Evolutionary conservation across 2,888 invertebrate species (phyloP), one percentile per base, ranked within the genome.

Genomic region (Eristalis intricaria): DNA sequence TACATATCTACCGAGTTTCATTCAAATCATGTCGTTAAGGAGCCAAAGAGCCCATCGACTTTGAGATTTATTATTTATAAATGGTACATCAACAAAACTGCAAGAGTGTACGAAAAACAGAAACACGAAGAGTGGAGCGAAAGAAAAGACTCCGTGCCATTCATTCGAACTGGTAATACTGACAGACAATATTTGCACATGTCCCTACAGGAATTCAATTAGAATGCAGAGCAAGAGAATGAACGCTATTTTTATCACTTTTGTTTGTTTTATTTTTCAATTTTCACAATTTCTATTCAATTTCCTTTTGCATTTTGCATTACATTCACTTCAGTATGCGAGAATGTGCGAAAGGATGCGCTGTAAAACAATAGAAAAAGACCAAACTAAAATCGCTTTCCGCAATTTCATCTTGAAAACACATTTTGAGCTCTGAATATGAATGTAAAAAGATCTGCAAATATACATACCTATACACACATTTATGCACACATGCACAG

Each of bases 231-330:
- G 86, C 63, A 70, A 70, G 70, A 70, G 74, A 74, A 78, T 78
- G 74, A 83, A 78, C 74, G 74, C 56, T 61, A 32, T 74, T 78
- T 74, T 78, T 43, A 63, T 69, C 50, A 23, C 73, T 78, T 75
- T 65, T 68, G 26, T 60, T 60, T 26, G 26, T 60, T 60, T 26
- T 78, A 38, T 77, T 78, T 82, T 78, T 83, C 83, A 75, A 86
- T 79, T 86, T 86, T 86, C 74, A 83, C 83, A 79, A 83, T 86
- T 86, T 83, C 83, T 79, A 83, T 86, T 83, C 86, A 86, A 86
- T 83, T 83, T 86, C 83, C 83, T 86, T 61, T 83, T 75, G 70
- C 40, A 79, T 79, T 82, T 83, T 75, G 43, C 86, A 71, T 83
- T 79, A 78, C 70, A 83, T 75, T 66, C 66, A 58, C 68, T 56